Evolutionary conservation across 2,888 invertebrate genomes (phyloP).

Genomic region (Coleophora deauratella): DNA sequence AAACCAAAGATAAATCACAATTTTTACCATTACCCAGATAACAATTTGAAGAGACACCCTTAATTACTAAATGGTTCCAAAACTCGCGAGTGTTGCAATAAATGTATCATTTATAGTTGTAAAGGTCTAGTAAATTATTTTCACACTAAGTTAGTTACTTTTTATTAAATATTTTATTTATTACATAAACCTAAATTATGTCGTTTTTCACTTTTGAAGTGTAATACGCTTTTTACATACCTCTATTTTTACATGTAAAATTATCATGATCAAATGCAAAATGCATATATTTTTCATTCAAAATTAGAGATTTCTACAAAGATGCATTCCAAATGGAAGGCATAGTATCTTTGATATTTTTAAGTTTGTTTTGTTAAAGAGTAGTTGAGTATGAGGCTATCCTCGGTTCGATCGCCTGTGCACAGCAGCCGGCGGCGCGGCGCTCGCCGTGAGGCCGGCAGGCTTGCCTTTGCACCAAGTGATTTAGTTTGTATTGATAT

Average conservation of each 20-base stretch:
- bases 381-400: constrained; percentile 61
- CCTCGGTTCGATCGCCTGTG: constrained; percentile 67
- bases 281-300: constrained; percentile 56
- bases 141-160: constrained; percentile 67
- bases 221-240: constrained; percentile 69
- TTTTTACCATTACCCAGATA: constrained; percentile 25
- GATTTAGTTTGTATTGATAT: constrained; percentile 73
- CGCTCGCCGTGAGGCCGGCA: constrained; percentile 42
- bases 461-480: constrained; percentile 75
- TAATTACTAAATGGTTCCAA: constrained; percentile 65
- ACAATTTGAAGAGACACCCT: constrained; percentile 17
- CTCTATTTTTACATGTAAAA: constrained; percentile 62
- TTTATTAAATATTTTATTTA: constrained; percentile 63
- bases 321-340: constrained; percentile 59
- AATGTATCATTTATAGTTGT: constrained; percentile 67
- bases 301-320: constrained; percentile 53
- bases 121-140: constrained; percentile 71
- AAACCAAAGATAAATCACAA: constrained; percentile 71
- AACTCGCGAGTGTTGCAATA: constrained; percentile 72
- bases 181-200: constrained; percentile 59
- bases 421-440: constrained; percentile 32
- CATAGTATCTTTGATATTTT: constrained; percentile 58
- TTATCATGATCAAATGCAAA: constrained; percentile 70
- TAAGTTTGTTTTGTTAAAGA: constrained; percentile 59
- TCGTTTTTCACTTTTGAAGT: constrained; percentile 66